Conservation (phyloP, 2,888 invertebrate species). For the Drosophila affinis region DNA sequence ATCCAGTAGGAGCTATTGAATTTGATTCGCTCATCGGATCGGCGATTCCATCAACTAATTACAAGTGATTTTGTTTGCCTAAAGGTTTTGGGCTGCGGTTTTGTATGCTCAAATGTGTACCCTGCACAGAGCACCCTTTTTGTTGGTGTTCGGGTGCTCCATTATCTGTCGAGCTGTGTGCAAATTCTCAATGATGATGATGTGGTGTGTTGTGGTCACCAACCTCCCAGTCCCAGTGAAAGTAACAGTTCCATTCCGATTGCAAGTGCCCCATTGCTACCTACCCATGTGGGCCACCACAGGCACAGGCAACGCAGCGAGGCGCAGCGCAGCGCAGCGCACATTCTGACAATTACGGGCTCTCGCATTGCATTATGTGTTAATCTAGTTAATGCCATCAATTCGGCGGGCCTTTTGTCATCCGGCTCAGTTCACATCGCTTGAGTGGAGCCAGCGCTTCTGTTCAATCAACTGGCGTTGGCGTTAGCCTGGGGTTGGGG, state of each 20-base stretch:
- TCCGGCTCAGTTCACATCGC: constrained; percentile 32
- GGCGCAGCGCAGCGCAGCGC: neutral
- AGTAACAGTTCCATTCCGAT: neutral
- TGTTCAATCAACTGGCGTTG: constrained; percentile 1
- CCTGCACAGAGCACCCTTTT: neutral
- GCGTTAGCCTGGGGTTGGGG: neutral
- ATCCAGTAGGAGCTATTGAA: constrained; percentile 27
- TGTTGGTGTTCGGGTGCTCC: neutral
- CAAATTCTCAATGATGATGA: neutral
- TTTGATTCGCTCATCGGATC: constrained; percentile 31
- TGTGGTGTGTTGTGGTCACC: neutral
- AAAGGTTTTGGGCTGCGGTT: constrained; percentile 57
- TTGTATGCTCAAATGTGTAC: neutral
- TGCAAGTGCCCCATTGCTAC: neutral
- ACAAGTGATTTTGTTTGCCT: constrained; percentile 72
- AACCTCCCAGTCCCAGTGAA: constrained; percentile 4
- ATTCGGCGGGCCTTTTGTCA: constrained; percentile 23
- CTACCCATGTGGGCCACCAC: neutral
- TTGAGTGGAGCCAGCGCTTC: constrained; percentile 15
- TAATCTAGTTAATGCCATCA: constrained; percentile 47
- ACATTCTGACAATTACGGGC: constrained; percentile 33
- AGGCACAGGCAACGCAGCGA: too few relatives aligned
- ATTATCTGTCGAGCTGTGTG: neutral
- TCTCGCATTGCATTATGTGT: constrained; percentile 44
- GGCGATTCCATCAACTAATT: constrained; percentile 33